Percentiles rank a stretch among this genome's conserved stretches.
These are phyloP conservation scores for Bursaphelenchus mucronatus DNA, from an alignment of 1,140 invertebrate genomes.

Conservation along the genomic window DNA sequence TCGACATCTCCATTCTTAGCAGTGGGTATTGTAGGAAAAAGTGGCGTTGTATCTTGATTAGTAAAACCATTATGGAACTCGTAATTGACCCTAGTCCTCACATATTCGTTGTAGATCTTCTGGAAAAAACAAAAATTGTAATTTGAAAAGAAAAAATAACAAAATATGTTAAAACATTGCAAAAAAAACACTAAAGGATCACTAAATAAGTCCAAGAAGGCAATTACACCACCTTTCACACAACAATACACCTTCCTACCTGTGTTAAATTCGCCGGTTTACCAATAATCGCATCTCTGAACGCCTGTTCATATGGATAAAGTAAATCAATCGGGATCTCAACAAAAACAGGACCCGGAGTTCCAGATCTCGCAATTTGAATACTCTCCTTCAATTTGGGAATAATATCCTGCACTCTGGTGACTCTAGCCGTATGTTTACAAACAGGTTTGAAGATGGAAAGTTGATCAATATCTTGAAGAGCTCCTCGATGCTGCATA, in stretches of 20 bases:
- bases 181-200: not conserved
- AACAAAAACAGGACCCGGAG: constrained; percentile 70
- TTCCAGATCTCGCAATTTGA: constrained; percentile 67
- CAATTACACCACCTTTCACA: constrained; percentile 20
- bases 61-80: constrained; percentile 68
- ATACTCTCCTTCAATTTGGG: constrained; percentile 66
- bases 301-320: constrained; percentile 67
- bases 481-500: constrained; percentile 66
- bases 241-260: constrained; percentile 36
- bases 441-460: constrained; percentile 69
- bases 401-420: constrained; percentile 66
- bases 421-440: constrained; percentile 65
- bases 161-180: constrained; percentile 9
- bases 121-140: constrained; percentile 13
- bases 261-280: not conserved
- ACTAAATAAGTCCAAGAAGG: not conserved
- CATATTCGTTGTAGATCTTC: constrained; percentile 63
- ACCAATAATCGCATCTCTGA: constrained; percentile 10
- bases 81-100: constrained; percentile 67
- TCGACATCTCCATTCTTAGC: constrained; percentile 61
- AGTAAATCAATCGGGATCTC: constrained; percentile 70
- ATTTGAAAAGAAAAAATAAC: constrained; percentile 6
- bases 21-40: constrained; percentile 62
- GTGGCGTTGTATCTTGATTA: constrained; percentile 62
- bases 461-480: constrained; percentile 71